These are phyloP conservation scores for Agrilus mali DNA, from an alignment of 2,888 invertebrate species.

Conservation along the genomic window DNA sequence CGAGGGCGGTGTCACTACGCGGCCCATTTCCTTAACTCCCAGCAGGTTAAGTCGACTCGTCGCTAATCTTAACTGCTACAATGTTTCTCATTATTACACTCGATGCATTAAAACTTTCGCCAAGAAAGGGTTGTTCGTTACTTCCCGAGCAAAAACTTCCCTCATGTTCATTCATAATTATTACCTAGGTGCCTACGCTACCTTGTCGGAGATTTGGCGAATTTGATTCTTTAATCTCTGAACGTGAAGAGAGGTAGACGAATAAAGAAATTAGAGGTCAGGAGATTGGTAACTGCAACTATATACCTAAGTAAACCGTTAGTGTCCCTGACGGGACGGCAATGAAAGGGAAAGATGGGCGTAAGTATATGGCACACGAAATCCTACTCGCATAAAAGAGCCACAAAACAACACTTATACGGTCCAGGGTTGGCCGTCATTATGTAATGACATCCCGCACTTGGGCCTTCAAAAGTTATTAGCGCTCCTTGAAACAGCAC, in stretches of 20 bases:
- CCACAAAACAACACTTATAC: constrained; percentile 20
- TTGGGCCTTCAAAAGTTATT: constrained; percentile 29
- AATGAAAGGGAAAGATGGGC: no score
- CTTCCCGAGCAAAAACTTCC: constrained; percentile 7
- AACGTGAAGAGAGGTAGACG: no score
- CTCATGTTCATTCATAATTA: constrained; percentile 7
- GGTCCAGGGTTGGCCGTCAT: constrained; percentile 21
- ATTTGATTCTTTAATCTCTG: no score
- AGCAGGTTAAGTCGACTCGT: constrained; percentile 18
- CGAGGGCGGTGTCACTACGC: constrained; percentile 20
- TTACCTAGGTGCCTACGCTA: no score
- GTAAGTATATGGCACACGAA: constrained; percentile 7
- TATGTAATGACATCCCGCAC: constrained; percentile 26
- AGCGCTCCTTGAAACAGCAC: constrained; percentile 20
- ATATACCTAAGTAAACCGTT: no score
- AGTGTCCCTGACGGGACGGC: no score
- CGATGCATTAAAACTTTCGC: constrained; percentile 17
- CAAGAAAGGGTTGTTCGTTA: constrained; percentile 13
- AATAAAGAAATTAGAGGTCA: no score
- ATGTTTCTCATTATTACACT: constrained; percentile 16
- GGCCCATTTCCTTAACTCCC: constrained; percentile 22
- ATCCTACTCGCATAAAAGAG: constrained; percentile 21
- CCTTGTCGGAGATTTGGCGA: no score
- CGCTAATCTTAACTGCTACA: constrained; percentile 20
- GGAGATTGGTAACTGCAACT: no score